Percentiles rank a stretch among this genome's conserved stretches.
These are phyloP conservation scores for Mus pahari DNA, from an alignment of 2,113 vertebrate species.

Conservation along the genomic window DNA sequence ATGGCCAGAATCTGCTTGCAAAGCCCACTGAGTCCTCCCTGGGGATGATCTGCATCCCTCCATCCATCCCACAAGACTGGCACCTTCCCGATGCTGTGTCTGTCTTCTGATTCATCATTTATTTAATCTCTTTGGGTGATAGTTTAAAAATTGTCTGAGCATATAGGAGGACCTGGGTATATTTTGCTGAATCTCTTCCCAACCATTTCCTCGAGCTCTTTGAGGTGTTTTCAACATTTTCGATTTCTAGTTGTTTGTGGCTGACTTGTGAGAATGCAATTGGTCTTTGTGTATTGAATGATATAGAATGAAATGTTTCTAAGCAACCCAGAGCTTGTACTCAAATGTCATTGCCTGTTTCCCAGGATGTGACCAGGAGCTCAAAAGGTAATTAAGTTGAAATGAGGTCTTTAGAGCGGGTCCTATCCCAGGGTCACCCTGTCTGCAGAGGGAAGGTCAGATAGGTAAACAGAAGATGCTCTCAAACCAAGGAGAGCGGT, in stretches of 20 bases:
- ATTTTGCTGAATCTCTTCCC: not conserved
- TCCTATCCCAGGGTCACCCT: not conserved
- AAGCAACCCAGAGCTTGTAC: not conserved
- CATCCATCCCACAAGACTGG: not conserved
- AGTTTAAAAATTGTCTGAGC: not conserved
- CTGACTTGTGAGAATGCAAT: not conserved
- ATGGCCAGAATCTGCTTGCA: not conserved
- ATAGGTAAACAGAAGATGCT: not conserved
- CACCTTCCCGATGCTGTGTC: not conserved
- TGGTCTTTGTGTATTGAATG: not conserved
- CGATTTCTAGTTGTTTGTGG: not conserved
- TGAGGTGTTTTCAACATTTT: not conserved
- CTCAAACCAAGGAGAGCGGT: not conserved
- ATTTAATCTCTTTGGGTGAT: not conserved
- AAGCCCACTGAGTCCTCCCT: not conserved
- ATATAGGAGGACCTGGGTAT: not conserved
- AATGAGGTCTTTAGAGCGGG: not conserved
- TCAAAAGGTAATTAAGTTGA: not conserved
- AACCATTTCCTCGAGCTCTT: not conserved
- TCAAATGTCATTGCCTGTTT: not conserved
- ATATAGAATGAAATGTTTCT: not conserved
- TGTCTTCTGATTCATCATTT: not conserved
- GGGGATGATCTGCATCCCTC: not conserved
- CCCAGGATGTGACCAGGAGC: not conserved
- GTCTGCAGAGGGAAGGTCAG: not conserved